Evolutionary conservation across 2,888 invertebrate species (phyloP).

Genomic region (Megamerina dolium): DNA sequence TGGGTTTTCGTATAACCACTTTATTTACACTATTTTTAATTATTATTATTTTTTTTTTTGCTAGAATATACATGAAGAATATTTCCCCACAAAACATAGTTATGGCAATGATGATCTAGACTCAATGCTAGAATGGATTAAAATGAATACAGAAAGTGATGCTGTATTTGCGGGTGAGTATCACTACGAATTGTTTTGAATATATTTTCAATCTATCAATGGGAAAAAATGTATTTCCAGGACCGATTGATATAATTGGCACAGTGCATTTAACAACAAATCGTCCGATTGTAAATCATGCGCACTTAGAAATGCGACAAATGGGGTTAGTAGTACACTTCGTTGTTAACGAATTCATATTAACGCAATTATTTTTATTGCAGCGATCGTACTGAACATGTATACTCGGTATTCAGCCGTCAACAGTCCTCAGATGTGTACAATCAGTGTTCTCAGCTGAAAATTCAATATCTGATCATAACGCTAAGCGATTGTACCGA

Average conservation of each 20-base stretch:
- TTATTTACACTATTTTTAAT: not conserved
- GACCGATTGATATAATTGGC: slow-evolving; percentile 80
- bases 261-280: slow-evolving; percentile 70
- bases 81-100: slow-evolving; percentile 54
- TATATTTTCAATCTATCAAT: not conserved
- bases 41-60: not conserved
- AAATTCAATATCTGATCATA: slow-evolving; percentile 68
- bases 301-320: slow-evolving; percentile 76
- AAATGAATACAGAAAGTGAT: slow-evolving; percentile 55
- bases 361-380: slow-evolving; percentile 5
- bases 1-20: slow-evolving; percentile 24
- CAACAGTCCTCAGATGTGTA: slow-evolving; percentile 66
- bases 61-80: slow-evolving; percentile 45
- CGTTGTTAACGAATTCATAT: slow-evolving; percentile 3
- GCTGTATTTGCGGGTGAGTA: slow-evolving; percentile 64
- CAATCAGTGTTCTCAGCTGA: slow-evolving; percentile 59
- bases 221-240: slow-evolving; percentile 38
- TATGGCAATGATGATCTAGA: slow-evolving; percentile 69
- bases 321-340: too few species aligned
- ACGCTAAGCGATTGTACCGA: slow-evolving; percentile 66
- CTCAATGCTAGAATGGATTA: slow-evolving; percentile 72
- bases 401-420: slow-evolving; percentile 74
- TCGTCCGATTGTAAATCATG: slow-evolving; percentile 77
- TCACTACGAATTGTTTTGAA: not conserved
- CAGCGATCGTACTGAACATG: slow-evolving; percentile 70